These are phyloP conservation scores for Steatocranus sp. DNA, from an alignment of 2,797 vertebrate species.

Conservation along the genomic window DNA sequence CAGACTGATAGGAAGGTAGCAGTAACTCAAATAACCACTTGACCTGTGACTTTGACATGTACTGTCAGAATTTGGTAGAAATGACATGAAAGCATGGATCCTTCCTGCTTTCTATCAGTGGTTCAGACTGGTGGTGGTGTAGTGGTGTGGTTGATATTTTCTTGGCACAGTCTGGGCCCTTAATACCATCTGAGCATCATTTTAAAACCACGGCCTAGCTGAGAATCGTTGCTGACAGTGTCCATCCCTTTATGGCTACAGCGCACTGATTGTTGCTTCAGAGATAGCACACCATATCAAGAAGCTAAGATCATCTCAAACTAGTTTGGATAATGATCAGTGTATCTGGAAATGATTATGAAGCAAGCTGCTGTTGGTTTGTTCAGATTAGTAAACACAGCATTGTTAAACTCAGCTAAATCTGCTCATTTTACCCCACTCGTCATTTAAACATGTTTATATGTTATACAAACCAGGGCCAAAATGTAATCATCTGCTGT, in stretches of 20 bases:
- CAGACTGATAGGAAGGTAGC: neutral
- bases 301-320: neutral
- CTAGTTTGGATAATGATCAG: neutral
- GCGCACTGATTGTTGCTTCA: neutral
- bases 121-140: neutral
- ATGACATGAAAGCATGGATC: neutral
- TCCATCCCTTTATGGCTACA: neutral
- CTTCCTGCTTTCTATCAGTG: neutral
- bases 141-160: neutral
- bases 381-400: neutral
- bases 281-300: neutral
- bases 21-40: neutral
- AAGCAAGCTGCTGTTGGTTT: neutral
- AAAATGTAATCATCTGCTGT: neutral
- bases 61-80: neutral
- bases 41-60: neutral
- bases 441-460: neutral
- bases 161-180: neutral
- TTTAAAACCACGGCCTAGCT: neutral
- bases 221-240: neutral
- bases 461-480: neutral
- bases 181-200: neutral
- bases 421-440: neutral
- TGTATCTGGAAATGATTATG: neutral
- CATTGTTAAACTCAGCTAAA: neutral